A percentile compares a stretch with the other conserved stretches of the same genome.
Conservation (phyloP, 2,888 invertebrate genomes). For the Caenorhabditis imperialis region DNA sequence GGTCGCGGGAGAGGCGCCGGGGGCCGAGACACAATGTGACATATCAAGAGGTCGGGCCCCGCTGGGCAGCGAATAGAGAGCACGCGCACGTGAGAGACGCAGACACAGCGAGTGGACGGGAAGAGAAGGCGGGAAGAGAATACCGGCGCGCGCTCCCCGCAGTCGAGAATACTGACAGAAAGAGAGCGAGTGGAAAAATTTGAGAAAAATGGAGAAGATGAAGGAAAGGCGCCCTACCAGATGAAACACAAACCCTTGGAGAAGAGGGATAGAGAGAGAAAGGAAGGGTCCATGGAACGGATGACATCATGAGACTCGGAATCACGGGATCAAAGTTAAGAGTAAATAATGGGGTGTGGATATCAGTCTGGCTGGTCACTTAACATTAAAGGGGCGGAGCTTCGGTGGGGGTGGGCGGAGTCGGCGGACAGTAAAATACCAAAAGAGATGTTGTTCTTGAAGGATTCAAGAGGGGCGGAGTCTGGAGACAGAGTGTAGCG, state of each 20-base stretch:
- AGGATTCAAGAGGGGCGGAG: conserved; percentile 6
- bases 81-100: conserved; percentile 1
- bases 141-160: conserved; percentile 4
- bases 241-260: conserved; percentile 19
- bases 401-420: too few species aligned
- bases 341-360: neutral
- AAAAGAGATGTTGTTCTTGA: too few species aligned
- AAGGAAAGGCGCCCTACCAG: conserved; percentile 9
- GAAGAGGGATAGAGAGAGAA: neutral
- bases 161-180: conserved; percentile 10
- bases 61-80: conserved; percentile 1
- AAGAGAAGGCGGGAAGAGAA: conserved; percentile 1
- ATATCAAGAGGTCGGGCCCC: conserved; percentile 39
- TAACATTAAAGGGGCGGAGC: too few species aligned
- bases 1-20: conserved; percentile 13
- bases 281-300: neutral
- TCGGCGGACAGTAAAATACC: too few species aligned
- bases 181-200: conserved; percentile 2
- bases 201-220: conserved; percentile 3
- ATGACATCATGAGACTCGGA: conserved; percentile 7
- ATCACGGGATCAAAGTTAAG: conserved; percentile 19
- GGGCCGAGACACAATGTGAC: conserved; percentile 41
- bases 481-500: conserved; percentile 4
- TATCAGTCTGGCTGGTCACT: conserved; percentile 7
- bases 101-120: conserved; percentile 4